A percentile compares a stretch with the other conserved stretches of the same genome.
These are phyloP conservation scores for Condylura cristata DNA, from an alignment of 2,113 vertebrate genomes.

Conservation along the genomic window DNA sequence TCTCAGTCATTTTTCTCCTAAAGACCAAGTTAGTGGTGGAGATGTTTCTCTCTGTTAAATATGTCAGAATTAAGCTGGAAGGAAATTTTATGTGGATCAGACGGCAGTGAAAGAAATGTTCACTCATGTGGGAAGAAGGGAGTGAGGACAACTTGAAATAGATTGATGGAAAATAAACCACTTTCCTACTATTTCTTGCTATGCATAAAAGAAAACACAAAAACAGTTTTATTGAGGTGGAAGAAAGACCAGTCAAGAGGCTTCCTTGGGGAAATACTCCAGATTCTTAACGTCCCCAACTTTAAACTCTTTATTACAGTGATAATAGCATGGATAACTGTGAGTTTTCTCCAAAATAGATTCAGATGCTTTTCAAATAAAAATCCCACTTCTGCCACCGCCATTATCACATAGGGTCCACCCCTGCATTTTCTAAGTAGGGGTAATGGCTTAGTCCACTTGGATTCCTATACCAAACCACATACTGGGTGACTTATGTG, in stretches of 20 bases:
- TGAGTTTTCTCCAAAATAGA: not conserved
- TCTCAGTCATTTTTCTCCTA: not conserved
- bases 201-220: not conserved
- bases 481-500: not conserved
- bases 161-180: not conserved
- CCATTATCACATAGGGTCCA: not conserved
- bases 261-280: not conserved
- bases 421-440: not conserved
- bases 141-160: not conserved
- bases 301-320: not conserved
- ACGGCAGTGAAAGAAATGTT: not conserved
- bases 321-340: not conserved
- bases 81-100: not conserved
- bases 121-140: not conserved
- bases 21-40: not conserved
- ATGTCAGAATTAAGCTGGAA: slow-evolving; percentile 18
- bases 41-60: not conserved
- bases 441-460: not conserved
- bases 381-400: not conserved
- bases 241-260: not conserved
- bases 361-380: not conserved
- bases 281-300: not conserved
- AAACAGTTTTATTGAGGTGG: not conserved
- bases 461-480: not conserved
- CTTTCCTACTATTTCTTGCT: not conserved